Conservation (phyloP, 1,140 invertebrate species). For the Heterodera schachtii region DNA sequence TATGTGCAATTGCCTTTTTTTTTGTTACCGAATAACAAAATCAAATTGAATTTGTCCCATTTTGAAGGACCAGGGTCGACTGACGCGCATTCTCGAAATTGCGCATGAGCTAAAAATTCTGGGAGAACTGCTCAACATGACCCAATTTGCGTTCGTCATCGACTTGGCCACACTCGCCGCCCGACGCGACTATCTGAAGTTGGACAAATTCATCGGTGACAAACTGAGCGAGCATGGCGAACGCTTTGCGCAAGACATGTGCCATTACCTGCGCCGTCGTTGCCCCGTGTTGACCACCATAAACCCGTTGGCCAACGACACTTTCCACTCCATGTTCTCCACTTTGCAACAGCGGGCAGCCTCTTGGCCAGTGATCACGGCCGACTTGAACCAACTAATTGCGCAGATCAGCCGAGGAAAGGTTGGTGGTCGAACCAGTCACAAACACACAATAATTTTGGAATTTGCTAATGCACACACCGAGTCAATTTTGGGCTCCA, state of each 20-base stretch:
- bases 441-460: too few species aligned
- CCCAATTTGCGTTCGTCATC: conserved; percentile 91
- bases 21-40: too few species aligned
- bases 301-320: conserved; percentile 42
- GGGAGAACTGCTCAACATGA: conserved; percentile 86
- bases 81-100: conserved; percentile 91
- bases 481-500: too few species aligned
- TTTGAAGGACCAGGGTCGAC: conserved; percentile 75
- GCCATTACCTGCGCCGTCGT: conserved; percentile 42
- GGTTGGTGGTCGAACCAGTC: too few species aligned
- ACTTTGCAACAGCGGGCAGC: conserved; percentile 39
- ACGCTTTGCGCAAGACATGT: conserved; percentile 50
- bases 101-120: conserved; percentile 89
- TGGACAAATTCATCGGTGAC: conserved; percentile 96
- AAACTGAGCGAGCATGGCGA: conserved; percentile 84
- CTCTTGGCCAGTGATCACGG: conserved; percentile 34
- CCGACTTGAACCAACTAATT: conserved; percentile 39
- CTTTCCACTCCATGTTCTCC: conserved; percentile 47
- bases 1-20: neutral
- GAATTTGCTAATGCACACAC: too few species aligned
- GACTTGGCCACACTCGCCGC: conserved; percentile 95
- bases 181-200: conserved; percentile 89
- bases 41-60: conserved; percentile 3
- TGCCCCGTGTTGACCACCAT: conserved; percentile 32
- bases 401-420: conserved; percentile 35